phyloP scores from a whole-genome alignment of 2,888 invertebrate species.

The Formica aserva region DNA sequence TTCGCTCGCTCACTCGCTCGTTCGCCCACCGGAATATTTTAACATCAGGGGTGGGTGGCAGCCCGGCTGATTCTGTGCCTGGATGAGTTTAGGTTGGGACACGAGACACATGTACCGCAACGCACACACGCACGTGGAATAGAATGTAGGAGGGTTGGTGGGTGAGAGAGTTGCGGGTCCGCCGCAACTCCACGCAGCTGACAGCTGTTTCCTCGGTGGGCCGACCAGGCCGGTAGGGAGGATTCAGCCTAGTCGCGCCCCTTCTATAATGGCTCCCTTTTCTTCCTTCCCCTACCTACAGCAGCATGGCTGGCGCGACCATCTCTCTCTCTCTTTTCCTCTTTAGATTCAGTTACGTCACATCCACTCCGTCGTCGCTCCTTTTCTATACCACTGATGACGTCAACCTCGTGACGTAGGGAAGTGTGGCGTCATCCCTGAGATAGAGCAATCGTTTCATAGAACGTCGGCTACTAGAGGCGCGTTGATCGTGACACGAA shows the following conservation, averaged over 20 bases:
- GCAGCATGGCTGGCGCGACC: conserved; percentile 84
- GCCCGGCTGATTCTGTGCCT: conserved; percentile 60
- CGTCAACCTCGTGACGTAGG: conserved; percentile 73
- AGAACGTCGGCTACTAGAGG: conserved; percentile 63
- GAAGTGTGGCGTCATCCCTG: conserved; percentile 67
- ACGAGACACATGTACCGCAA: conserved; percentile 57
- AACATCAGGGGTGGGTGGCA: conserved; percentile 84
- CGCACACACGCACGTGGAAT: conserved; percentile 49
- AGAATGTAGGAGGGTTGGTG: conserved; percentile 70
- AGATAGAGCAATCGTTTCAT: conserved; percentile 66
- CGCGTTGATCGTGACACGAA: conserved; percentile 55
- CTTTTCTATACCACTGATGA: conserved; percentile 60
- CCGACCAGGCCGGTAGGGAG: conserved; percentile 85
- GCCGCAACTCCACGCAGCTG: conserved; percentile 84
- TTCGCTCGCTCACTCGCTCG: conserved; percentile 77
- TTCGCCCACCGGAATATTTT: conserved; percentile 85
- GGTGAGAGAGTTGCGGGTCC: conserved; percentile 78
- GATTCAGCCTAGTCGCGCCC: conserved; percentile 86
- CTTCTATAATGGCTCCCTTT: conserved; percentile 86
- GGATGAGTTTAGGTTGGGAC: conserved; percentile 76
- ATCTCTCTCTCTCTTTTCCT: conserved; percentile 73
- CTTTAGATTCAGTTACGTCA: conserved; percentile 70
- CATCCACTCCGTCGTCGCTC: conserved; percentile 55
- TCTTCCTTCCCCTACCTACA: conserved; percentile 84
- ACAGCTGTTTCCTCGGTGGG: conserved; percentile 86